Evolutionary conservation across 2,797 vertebrate species (phyloP).

Genomic region (Cyclura pinguis): DNA sequence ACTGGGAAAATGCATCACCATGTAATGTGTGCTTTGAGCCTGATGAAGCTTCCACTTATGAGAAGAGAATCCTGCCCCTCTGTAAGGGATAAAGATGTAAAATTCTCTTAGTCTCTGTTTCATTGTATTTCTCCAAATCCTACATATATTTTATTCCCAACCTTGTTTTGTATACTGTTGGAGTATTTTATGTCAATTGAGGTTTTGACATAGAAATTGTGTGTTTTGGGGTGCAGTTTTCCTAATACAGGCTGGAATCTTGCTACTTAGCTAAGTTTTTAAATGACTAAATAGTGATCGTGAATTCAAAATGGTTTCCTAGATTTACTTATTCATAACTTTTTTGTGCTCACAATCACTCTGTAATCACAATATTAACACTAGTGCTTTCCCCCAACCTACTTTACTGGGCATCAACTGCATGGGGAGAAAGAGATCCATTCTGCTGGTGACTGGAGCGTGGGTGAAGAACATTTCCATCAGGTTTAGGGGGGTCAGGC

Average conservation of each 20-base stretch:
- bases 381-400: too few species aligned
- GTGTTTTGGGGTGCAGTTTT: not conserved
- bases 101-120: not conserved
- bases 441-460: too few species aligned
- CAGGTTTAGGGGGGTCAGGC: too few species aligned
- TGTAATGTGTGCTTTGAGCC: not conserved
- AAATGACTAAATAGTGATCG: too few species aligned
- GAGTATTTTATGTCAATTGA: not conserved
- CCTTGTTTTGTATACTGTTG: not conserved
- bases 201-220: not conserved
- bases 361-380: too few species aligned
- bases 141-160: not conserved
- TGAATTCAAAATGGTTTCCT: too few species aligned
- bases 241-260: not conserved
- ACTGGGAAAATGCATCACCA: not conserved
- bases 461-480: too few species aligned
- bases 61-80: not conserved
- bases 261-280: too few species aligned
- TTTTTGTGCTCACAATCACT: too few species aligned
- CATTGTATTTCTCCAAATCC: not conserved
- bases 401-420: too few species aligned
- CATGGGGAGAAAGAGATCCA: too few species aligned
- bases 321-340: too few species aligned
- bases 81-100: not conserved
- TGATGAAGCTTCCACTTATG: not conserved